These are phyloP conservation scores for Penaeus monodon DNA, from an alignment of 2,888 invertebrate species.

Conservation along the genomic window DNA sequence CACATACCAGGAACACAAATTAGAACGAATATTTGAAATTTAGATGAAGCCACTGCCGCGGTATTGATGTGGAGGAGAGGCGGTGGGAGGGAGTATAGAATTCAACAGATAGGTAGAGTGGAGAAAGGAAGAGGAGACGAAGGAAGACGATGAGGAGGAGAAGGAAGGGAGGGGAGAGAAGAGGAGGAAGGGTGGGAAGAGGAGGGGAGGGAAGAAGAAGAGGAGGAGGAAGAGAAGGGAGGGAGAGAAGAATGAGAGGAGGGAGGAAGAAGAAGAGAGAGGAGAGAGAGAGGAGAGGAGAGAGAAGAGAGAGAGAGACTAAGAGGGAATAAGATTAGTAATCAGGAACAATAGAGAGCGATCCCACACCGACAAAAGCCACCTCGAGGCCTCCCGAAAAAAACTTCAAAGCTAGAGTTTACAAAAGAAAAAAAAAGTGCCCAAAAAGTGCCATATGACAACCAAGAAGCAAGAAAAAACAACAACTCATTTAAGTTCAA, in stretches of 20 bases:
- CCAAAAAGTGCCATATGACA: too few relatives aligned
- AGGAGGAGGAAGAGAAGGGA: neutral
- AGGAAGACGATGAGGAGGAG: neutral
- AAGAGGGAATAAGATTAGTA: neutral
- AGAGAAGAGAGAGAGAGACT: neutral
- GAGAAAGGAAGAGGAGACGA: neutral
- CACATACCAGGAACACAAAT: conserved; percentile 4
- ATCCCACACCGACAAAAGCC: neutral
- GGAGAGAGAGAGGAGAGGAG: too few relatives aligned
- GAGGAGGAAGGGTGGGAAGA: neutral
- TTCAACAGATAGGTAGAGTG: neutral
- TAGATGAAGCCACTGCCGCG: neutral
- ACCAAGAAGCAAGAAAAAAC: too few relatives aligned
- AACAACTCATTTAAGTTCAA: too few relatives aligned
- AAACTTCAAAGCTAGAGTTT: too few relatives aligned
- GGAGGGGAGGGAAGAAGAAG: too few relatives aligned
- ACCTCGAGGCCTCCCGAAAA: neutral
- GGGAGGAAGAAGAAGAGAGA: neutral
- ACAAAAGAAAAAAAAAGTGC: too few relatives aligned
- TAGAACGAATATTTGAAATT: neutral
- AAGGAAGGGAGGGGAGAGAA: neutral
- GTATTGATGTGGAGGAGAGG: neutral
- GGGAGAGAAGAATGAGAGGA: neutral
- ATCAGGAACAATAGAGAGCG: neutral
- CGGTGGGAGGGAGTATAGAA: neutral